Percentiles rank a stretch among this genome's conserved stretches.
Conservation (phyloP, 2,797 vertebrate species). For the Otolemur crassicaudatus region DNA sequence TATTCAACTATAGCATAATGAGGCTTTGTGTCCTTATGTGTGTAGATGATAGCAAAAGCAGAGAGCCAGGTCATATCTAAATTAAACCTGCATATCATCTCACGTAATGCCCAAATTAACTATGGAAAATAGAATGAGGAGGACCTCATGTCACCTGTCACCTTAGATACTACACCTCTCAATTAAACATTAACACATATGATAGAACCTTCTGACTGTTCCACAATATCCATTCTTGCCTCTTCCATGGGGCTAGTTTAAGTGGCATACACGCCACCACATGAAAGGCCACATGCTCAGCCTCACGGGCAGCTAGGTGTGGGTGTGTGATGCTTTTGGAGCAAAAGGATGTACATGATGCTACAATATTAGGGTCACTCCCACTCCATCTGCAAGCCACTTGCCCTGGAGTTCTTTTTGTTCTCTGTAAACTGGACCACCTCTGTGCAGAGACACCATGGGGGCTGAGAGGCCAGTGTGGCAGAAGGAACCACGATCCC, state of each 20-base stretch:
- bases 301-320: background rate
- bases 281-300: background rate
- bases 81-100: background rate
- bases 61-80: background rate
- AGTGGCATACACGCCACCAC: background rate
- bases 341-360: background rate
- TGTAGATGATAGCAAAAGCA: background rate
- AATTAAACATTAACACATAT: background rate
- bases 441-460: fast-evolving
- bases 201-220: background rate
- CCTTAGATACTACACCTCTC: background rate
- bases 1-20: background rate
- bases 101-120: background rate
- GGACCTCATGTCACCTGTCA: background rate
- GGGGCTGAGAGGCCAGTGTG: background rate
- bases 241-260: background rate
- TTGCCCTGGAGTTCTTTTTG: background rate
- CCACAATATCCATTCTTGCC: background rate
- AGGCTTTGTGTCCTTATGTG: background rate
- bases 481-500: background rate
- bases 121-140: background rate
- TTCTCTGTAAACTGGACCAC: background rate
- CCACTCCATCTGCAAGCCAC: background rate
- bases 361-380: background rate
- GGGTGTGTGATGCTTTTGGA: background rate